Base-by-base conservation (phyloP, 2,113 vertebrate genomes). In the Thalassoma bifasciatum region DNA sequence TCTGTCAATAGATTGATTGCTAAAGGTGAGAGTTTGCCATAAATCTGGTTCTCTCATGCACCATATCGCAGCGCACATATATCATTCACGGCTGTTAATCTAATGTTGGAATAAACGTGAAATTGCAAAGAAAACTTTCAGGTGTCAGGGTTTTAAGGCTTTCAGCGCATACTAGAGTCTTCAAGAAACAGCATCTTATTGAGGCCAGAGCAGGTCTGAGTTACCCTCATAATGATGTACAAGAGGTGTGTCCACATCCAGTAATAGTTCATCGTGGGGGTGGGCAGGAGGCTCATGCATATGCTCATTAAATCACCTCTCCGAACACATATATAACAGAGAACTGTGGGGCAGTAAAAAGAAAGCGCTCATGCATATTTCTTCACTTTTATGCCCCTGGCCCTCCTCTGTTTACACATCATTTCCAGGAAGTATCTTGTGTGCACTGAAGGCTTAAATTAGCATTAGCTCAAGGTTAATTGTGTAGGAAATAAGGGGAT, bases 391-490 rank as follows among this genome's bases (percentile, higher is more conserved):
- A 40, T 62, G 69, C 66, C 76, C 19, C 40, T n/a, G 59, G 79
- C 64, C 34, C 38, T 70, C 46, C 36, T 72, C 40, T 77, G 77
- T 85, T 84, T 86, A 80, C 70, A 54, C 75, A 80, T 87, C 51
- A 81, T 79, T 73, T 86, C 19, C 71, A 73, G 59, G n/a, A 73
- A 77, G 57, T 62, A 74, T 84, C 60, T 49, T 65, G 74, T 82
- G 74, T 76, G 42, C 58, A 81, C 61, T 68, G 76, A 65, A 80
- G 54, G 64, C 69, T 78, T 84, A 84, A 83, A 88, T 88, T 81
- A 79, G 77, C 61, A 74, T 79, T 80, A 89, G 62, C 74, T 65
- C 62, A 77, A 72, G 82, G 86, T 90, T 90, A 83, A 88, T 88
- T 85, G 62, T 75, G 74, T 76, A 74, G 67, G 73, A 86, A 85